Evolutionary conservation across 1,140 invertebrate genomes (phyloP).

Genomic region (Zophobas atratus): DNA sequence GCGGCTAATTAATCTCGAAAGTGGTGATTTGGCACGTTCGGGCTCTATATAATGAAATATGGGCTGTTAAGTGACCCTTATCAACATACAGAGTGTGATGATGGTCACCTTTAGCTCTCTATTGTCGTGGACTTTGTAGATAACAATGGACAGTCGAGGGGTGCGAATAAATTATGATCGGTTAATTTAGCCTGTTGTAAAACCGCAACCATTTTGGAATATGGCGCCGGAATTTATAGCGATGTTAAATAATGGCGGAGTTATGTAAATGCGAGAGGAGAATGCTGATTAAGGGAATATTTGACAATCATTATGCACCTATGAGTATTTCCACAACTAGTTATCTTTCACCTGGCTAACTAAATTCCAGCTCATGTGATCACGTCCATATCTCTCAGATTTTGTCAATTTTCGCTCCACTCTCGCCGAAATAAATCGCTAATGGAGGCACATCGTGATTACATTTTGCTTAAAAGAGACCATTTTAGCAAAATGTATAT

Average conservation of each 20-base stretch:
- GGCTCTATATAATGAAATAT: background rate
- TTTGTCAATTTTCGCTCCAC: no score
- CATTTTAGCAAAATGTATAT: conserved; percentile 7
- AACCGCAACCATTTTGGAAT: background rate
- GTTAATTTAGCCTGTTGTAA: conserved; percentile 19
- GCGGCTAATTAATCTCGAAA: conserved; percentile 1
- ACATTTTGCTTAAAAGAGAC: background rate
- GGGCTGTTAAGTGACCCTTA: conserved; percentile 23
- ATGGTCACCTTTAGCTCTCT: conserved; percentile 8
- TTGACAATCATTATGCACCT: no score
- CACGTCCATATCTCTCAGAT: no score
- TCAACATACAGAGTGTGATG: conserved; percentile 15
- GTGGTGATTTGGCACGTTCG: conserved; percentile 7
- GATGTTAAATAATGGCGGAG: conserved; percentile 7
- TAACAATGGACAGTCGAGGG: conserved; percentile 17
- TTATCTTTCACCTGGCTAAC: no score
- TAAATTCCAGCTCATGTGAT: no score
- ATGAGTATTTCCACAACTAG: no score
- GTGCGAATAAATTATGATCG: background rate
- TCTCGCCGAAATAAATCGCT: no score
- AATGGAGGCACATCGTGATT: background rate
- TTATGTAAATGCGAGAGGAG: background rate
- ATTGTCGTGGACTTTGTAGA: background rate
- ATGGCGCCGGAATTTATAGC: background rate
- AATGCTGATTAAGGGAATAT: no score